Conservation (phyloP, 2,888 invertebrate species). For the Drosophila austrosaltans region DNA sequence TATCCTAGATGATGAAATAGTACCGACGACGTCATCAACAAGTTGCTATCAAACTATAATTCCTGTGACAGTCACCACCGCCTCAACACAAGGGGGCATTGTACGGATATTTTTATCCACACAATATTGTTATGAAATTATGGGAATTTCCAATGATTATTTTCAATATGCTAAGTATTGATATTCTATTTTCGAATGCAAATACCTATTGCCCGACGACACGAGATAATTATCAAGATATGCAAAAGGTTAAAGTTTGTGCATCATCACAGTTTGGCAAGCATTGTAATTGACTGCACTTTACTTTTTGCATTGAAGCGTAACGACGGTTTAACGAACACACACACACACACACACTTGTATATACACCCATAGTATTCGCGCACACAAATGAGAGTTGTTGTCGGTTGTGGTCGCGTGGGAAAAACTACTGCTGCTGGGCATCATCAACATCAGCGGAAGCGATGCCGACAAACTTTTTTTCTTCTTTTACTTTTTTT, state of each 20-base stretch:
- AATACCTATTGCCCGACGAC: neutral
- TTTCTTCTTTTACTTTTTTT: slow-evolving; percentile 18
- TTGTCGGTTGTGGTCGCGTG: slow-evolving; percentile 43
- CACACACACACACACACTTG: slow-evolving; percentile 18
- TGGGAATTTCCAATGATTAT: too few relatives aligned
- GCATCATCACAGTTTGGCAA: slow-evolving; percentile 5
- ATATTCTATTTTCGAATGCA: too few relatives aligned
- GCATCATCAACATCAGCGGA: slow-evolving; percentile 33
- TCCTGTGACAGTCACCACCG: too few relatives aligned
- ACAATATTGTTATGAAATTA: too few relatives aligned
- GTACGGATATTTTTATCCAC: too few relatives aligned
- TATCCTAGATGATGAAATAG: slow-evolving; percentile 47
- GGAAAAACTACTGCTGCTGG: slow-evolving; percentile 50
- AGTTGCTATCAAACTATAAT: neutral
- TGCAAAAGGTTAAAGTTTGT: slow-evolving; percentile 2
- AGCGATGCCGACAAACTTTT: slow-evolving; percentile 34
- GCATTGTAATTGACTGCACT: slow-evolving; percentile 10
- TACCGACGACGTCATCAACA: neutral
- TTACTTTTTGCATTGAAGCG: slow-evolving; percentile 19
- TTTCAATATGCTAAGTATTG: too few relatives aligned
- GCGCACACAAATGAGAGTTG: slow-evolving; percentile 26
- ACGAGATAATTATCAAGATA: neutral
- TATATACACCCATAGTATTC: too few relatives aligned
- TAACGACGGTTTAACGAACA: slow-evolving; percentile 23
- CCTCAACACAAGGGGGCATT: too few relatives aligned